Evolutionary conservation across 2,797 vertebrate species (phyloP).

Genomic region (Cottoperca gobio): DNA sequence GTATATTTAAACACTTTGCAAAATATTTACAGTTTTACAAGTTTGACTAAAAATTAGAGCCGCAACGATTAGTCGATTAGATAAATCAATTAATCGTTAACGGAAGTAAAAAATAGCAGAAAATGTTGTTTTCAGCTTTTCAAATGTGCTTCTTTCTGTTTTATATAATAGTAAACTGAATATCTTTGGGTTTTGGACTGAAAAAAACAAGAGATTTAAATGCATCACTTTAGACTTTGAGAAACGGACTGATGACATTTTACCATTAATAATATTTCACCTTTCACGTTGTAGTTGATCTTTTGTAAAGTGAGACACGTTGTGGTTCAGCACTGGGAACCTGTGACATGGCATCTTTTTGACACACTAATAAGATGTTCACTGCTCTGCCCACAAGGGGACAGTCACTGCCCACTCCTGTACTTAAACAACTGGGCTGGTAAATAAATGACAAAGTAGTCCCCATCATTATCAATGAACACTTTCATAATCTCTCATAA

Average conservation of each 20-base stretch:
- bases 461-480: neutral
- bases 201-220: too few relatives aligned
- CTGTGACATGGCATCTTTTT: too few relatives aligned
- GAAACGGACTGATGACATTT: neutral
- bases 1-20: neutral
- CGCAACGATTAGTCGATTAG: too few relatives aligned
- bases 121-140: too few relatives aligned
- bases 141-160: too few relatives aligned
- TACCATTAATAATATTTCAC: neutral
- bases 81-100: too few relatives aligned
- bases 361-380: neutral
- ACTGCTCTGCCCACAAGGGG: slow-evolving; percentile 64
- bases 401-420: slow-evolving; percentile 46
- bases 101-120: too few relatives aligned
- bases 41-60: neutral
- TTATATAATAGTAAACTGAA: too few relatives aligned
- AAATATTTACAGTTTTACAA: neutral
- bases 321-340: neutral
- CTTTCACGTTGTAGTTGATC: neutral
- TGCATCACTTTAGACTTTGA: too few relatives aligned
- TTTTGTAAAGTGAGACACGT: neutral
- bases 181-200: too few relatives aligned
- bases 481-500: neutral
- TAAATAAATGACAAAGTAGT: neutral
- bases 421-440: neutral